Percentiles rank a stretch among this genome's conserved stretches.
Conservation (phyloP, 1,140 invertebrate genomes). For the Stegodyphus dumicola region DNA sequence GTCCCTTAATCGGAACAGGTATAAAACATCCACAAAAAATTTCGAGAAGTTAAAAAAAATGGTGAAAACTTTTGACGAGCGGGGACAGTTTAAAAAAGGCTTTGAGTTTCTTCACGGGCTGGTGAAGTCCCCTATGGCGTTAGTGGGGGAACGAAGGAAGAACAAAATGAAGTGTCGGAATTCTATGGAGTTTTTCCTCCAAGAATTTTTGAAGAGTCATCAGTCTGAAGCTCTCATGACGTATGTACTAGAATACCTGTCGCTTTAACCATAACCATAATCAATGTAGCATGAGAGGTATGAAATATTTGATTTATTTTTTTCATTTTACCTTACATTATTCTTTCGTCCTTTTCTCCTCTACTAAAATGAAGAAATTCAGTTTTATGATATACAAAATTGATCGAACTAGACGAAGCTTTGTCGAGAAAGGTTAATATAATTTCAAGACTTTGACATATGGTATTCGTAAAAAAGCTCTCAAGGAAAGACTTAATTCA, state of each 20-base stretch:
- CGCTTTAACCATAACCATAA: conserved; percentile 39
- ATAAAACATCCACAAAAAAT: conserved; percentile 15
- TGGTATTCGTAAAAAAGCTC: no score
- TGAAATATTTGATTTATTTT: conserved; percentile 10
- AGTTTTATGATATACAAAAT: no score
- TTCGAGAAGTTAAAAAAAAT: background rate
- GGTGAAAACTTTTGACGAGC: conserved; percentile 29
- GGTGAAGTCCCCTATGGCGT: conserved; percentile 18
- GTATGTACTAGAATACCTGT: conserved; percentile 21
- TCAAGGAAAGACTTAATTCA: no score
- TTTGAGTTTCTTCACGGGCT: conserved; percentile 47
- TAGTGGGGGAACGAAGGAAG: conserved; percentile 8
- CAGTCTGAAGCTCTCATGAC: conserved; percentile 21
- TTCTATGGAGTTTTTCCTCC: conserved; percentile 29
- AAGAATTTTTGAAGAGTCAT: conserved; percentile 34
- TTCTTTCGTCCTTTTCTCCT: background rate
- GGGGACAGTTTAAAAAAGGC: conserved; percentile 45
- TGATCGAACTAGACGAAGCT: no score
- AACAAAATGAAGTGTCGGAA: conserved; percentile 50
- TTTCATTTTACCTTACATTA: background rate
- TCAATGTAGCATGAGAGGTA: conserved; percentile 37
- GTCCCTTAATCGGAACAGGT: conserved; percentile 23
- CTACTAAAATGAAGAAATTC: no score
- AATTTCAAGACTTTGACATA: no score
- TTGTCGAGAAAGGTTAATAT: no score